phyloP scores from a whole-genome alignment of 2,888 invertebrate genomes.

The Mythimna loreyi region DNA sequence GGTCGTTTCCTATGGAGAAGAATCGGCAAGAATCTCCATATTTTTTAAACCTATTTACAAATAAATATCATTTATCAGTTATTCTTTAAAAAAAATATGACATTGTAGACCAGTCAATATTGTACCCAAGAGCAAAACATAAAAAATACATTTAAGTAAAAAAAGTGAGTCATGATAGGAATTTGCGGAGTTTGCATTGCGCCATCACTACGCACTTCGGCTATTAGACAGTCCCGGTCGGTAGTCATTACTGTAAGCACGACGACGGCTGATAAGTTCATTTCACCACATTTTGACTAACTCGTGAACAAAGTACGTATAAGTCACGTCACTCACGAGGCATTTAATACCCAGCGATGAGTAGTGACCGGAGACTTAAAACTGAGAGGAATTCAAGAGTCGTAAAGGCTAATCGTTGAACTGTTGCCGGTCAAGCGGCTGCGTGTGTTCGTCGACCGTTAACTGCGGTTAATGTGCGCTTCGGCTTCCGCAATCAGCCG shows the following conservation, averaged over 20 bases:
- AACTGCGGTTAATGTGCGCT: conserved; percentile 19
- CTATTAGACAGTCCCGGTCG: not conserved
- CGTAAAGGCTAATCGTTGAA: conserved; percentile 31
- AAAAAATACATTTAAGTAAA: no score
- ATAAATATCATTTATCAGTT: no score
- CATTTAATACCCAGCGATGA: not conserved
- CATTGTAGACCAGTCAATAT: no score
- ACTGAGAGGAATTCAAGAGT: conserved; percentile 15
- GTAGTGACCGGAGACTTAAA: not conserved
- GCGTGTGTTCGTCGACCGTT: conserved; percentile 21
- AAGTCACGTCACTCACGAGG: not conserved
- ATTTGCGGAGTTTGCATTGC: no score
- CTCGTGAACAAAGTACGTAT: not conserved
- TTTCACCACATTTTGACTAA: not conserved
- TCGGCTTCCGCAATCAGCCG: conserved; percentile 23
- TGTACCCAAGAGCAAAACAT: no score
- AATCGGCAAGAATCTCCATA: no score
- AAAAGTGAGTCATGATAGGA: no score
- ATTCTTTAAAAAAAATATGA: no score
- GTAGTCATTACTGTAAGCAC: not conserved
- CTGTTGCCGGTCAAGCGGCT: not conserved
- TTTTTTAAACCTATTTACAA: no score
- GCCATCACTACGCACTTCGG: no score
- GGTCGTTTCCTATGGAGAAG: no score
- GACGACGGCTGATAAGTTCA: not conserved